Conservation (phyloP, 1,140 invertebrate species). For the Lerema accius region DNA sequence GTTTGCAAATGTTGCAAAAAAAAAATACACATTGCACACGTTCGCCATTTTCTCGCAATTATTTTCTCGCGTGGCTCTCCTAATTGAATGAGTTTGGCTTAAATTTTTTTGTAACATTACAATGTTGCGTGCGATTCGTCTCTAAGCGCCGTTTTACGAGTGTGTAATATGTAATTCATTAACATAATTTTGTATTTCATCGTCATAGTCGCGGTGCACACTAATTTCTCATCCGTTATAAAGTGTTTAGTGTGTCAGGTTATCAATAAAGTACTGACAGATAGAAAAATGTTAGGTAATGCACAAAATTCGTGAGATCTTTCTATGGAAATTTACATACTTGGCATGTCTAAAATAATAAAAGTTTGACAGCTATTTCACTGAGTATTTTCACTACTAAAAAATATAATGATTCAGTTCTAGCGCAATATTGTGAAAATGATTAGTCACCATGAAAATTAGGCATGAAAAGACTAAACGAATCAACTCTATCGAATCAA, state of each 20-base stretch:
- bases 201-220: slow-evolving; percentile 10
- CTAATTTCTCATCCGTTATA: slow-evolving; percentile 8
- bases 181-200: slow-evolving; percentile 13
- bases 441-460: too few relatives aligned
- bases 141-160: slow-evolving; percentile 39
- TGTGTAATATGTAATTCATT: slow-evolving; percentile 26
- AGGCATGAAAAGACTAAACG: too few relatives aligned
- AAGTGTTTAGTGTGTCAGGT: slow-evolving; percentile 29
- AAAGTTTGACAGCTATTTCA: too few relatives aligned
- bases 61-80: slow-evolving; percentile 11
- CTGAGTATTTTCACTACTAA: too few relatives aligned
- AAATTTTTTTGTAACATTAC: slow-evolving; percentile 3
- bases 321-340: too few relatives aligned
- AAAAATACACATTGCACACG: slow-evolving; percentile 11
- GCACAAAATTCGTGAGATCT: too few relatives aligned
- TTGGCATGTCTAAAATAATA: too few relatives aligned
- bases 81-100: not conserved
- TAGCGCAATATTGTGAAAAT: slow-evolving; percentile 1
- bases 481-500: too few relatives aligned
- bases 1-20: slow-evolving; percentile 16
- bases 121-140: slow-evolving; percentile 37
- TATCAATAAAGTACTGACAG: slow-evolving; percentile 11
- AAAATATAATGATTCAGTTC: not conserved
- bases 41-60: slow-evolving; percentile 13
- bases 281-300: too few relatives aligned